These are phyloP conservation scores for Acanthosepion lycidas DNA, from an alignment of 2,888 invertebrate species.

Conservation along the genomic window DNA sequence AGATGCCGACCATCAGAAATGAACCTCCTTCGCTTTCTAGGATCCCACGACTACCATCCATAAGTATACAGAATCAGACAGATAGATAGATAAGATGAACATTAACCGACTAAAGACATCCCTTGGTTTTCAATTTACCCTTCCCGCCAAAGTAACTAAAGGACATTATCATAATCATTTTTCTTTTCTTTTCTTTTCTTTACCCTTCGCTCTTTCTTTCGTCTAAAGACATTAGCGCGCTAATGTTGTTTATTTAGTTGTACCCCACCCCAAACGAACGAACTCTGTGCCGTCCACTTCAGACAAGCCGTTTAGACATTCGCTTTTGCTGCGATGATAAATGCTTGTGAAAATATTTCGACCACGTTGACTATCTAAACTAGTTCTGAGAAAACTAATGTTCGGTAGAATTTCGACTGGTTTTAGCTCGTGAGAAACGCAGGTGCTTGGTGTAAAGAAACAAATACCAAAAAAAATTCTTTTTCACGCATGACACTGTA, in stretches of 20 bases:
- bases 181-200: neutral
- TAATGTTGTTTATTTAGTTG: neutral
- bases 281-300: neutral
- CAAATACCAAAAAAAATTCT: neutral
- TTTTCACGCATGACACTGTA: neutral
- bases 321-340: neutral
- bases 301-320: neutral
- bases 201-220: neutral
- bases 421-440: neutral
- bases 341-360: neutral
- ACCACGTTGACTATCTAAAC: neutral
- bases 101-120: neutral
- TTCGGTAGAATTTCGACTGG: neutral
- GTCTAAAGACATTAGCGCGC: neutral
- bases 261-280: neutral
- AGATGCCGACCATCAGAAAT: too few species aligned
- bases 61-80: neutral
- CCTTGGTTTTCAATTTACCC: neutral
- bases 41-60: too few species aligned
- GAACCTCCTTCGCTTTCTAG: too few species aligned
- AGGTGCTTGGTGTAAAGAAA: neutral
- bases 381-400: neutral
- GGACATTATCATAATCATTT: neutral
- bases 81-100: neutral
- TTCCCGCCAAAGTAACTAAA: neutral